Base-by-base conservation (phyloP, 2,888 invertebrate species). In the Cosmopolites sordidus region DNA sequence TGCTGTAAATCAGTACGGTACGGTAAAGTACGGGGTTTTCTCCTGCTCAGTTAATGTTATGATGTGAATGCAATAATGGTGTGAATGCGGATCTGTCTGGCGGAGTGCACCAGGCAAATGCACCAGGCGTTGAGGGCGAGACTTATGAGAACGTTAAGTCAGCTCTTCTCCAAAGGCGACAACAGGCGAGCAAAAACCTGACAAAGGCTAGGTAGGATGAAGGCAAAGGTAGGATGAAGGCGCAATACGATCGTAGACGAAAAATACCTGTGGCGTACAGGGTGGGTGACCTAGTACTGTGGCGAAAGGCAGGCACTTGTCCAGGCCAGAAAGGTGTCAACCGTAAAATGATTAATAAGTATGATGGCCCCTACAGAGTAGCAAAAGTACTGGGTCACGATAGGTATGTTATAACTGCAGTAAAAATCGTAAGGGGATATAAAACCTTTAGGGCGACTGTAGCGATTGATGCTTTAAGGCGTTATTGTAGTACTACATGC, bases 251-350 rank as follows among this genome's bases (percentile, higher is more conserved):
- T n/a, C n/a, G n/a, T n/a, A n/a, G n/a, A n/a, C n/a, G n/a, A n/a
- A n/a, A 4, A 38, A 48, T 43, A 14, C 30, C 14, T 16, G n/a
- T 12, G 8, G 27, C 8, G 6, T 61, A 54, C 38, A 44, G 54
- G 42, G 45, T 29, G 39, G 57, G 58, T 40, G 57, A 61, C 48
- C 43, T 58, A 33, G 61, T 58, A 33, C 43, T 61, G 11, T 62
- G 62, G n/a, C n/a, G n/a, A n/a, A n/a, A n/a, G 60, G 52, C 58
- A 9, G 51, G 40, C 14, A 58, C 62, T 8, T 17, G 14, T n/a
- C 17, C 48, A 37, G 48, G 45, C 2, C 56, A 47, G 9, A 57
- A 57, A 49, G 57, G 59, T n/a, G 54, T 56, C 1, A 64, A 61
- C 33, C 43, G 56, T n/a, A 61, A 62, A 27, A 16, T 16, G 3